Evolutionary conservation across 2,888 invertebrate genomes (phyloP).

Genomic region (Cartodere bifasciata): DNA sequence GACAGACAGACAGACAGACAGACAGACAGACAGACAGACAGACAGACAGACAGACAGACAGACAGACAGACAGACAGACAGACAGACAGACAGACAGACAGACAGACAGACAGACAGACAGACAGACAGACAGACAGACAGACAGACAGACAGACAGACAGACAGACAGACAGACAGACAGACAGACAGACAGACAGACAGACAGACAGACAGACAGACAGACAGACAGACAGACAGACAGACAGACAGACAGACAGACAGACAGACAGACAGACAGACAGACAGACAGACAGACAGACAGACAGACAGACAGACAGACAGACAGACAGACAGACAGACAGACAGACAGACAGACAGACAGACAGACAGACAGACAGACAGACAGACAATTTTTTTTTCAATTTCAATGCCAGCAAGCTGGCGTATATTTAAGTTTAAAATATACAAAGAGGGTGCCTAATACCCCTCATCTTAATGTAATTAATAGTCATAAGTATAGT

Average conservation of each 20-base stretch:
- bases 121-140: conserved; percentile 2
- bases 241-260: conserved; percentile 2
- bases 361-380: conserved; percentile 2
- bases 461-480: no score
- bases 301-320: conserved; percentile 2
- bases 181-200: conserved; percentile 2
- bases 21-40: conserved; percentile 2
- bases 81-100: conserved; percentile 2
- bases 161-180: conserved; percentile 2
- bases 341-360: conserved; percentile 2
- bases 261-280: conserved; percentile 2
- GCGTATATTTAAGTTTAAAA: no score
- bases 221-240: conserved; percentile 2
- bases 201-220: conserved; percentile 2
- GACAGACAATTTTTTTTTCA: no score
- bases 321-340: conserved; percentile 2
- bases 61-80: conserved; percentile 2
- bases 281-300: conserved; percentile 2
- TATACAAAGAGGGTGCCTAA: no score
- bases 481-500: no score
- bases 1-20: conserved; percentile 1
- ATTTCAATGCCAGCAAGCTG: no score
- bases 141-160: conserved; percentile 2
- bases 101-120: conserved; percentile 2
- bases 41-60: conserved; percentile 2